These are phyloP conservation scores for Ptilorrhoa leucosticta DNA, from an alignment of 2,113 vertebrate species.

Conservation along the genomic window DNA sequence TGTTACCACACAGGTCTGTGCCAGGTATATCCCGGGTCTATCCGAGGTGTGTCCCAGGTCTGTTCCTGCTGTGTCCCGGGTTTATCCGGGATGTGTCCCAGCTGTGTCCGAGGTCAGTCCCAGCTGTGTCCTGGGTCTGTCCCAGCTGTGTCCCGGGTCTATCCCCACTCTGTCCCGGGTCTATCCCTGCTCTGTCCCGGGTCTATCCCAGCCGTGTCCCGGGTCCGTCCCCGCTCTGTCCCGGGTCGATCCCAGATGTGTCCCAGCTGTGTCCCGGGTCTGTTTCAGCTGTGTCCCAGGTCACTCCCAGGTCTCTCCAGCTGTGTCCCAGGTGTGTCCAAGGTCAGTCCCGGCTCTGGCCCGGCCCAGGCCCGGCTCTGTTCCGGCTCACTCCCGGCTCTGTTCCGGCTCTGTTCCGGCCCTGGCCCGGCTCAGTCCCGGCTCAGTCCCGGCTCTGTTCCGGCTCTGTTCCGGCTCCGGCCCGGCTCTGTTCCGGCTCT, in stretches of 20 bases:
- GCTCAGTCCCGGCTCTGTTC: background rate
- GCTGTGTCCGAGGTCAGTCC: background rate
- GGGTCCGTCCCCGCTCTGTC: background rate
- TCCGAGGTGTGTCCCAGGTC: background rate
- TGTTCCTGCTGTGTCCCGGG: background rate
- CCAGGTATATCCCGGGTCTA: no score
- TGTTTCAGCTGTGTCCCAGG: no score
- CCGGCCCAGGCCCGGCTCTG: no score
- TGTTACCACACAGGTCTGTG: no score
- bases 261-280: background rate
- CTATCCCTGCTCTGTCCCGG: background rate
- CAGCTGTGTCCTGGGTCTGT: background rate
- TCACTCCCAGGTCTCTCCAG: no score
- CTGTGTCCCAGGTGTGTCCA: no score
- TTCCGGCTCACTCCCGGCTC: background rate
- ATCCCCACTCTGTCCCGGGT: background rate
- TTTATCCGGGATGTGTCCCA: no score
- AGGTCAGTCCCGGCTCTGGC: no score
- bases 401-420: accelerated
- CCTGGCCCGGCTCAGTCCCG: background rate
- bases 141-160: accelerated
- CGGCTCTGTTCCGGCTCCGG: background rate
- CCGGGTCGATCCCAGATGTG: background rate
- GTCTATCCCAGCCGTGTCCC: background rate
- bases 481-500: background rate